Percentiles rank a stretch among this genome's conserved stretches.
These are phyloP conservation scores for Glandiceps talaboti DNA, from an alignment of 53 echinoderm and acorn worm species.

Conservation along the genomic window DNA sequence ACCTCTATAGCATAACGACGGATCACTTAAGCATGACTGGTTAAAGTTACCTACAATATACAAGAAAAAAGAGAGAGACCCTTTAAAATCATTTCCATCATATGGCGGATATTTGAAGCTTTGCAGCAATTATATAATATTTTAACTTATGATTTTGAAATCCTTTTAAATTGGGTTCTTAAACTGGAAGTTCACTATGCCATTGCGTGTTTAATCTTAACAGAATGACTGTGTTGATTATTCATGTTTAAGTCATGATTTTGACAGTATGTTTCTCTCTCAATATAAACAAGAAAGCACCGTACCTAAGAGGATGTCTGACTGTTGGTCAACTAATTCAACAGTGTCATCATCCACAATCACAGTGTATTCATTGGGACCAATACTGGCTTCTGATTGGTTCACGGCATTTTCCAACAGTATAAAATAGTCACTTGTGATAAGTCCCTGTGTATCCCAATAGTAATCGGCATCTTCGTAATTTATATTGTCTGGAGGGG, in stretches of 20 bases:
- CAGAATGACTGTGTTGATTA: no score
- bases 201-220: no score
- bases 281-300: neutral
- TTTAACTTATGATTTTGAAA: no score
- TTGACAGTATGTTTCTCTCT: neutral
- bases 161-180: no score
- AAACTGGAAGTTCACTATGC: no score
- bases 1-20: conserved; percentile 20
- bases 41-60: conserved; percentile 66
- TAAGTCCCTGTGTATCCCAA: conserved; percentile 45
- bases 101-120: no score
- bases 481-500: conserved; percentile 29
- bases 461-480: conserved; percentile 51
- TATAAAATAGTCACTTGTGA: conserved; percentile 32
- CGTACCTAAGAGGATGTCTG: conserved; percentile 59
- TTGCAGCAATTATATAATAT: no score
- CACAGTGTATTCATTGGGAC: conserved; percentile 37
- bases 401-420: conserved; percentile 31
- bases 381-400: conserved; percentile 29
- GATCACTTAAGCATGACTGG: conserved; percentile 34
- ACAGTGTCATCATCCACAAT: conserved; percentile 39
- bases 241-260: no score
- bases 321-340: conserved; percentile 35
- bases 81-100: no score
- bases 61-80: no score